These are phyloP conservation scores for Holothuria glaberrima DNA, from an alignment of 35 echinoderm and acorn worm genomes.

Conservation along the genomic window DNA sequence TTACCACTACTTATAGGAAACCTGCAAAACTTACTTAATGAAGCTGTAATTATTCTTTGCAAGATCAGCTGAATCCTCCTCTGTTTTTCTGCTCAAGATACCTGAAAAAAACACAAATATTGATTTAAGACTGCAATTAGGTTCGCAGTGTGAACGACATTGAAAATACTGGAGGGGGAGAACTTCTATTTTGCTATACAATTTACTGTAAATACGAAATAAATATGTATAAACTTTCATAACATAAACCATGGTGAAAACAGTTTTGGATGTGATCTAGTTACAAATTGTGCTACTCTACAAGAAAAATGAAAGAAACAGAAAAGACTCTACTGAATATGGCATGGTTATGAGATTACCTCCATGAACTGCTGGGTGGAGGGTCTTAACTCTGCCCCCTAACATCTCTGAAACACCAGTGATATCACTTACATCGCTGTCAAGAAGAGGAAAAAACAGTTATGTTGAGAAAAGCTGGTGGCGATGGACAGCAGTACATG, in stretches of 20 bases:
- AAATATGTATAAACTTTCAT: too few species aligned
- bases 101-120: conserved; percentile 62
- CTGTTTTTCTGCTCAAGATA: conserved; percentile 82
- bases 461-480: background rate
- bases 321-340: too few species aligned
- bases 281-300: background rate
- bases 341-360: conserved; percentile 42
- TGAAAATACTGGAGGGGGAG: too few species aligned
- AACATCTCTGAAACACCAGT: conserved; percentile 95
- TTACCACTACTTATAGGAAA: too few species aligned
- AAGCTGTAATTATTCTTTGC: conserved; percentile 75
- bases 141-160: background rate
- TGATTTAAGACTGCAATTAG: background rate
- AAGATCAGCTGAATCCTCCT: conserved; percentile 79
- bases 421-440: conserved; percentile 87
- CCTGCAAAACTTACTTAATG: conserved; percentile 67
- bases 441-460: background rate
- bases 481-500: too few species aligned
- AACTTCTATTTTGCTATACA: too few species aligned
- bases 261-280: background rate
- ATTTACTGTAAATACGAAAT: too few species aligned
- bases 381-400: conserved; percentile 94
- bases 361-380: conserved; percentile 93
- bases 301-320: too few species aligned
- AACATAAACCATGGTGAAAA: too few species aligned